Evolutionary conservation across 2,113 vertebrate species (phyloP), one percentile per base, ranked within the genome.

Genomic region (Gasterosteus aculeatus): DNA sequence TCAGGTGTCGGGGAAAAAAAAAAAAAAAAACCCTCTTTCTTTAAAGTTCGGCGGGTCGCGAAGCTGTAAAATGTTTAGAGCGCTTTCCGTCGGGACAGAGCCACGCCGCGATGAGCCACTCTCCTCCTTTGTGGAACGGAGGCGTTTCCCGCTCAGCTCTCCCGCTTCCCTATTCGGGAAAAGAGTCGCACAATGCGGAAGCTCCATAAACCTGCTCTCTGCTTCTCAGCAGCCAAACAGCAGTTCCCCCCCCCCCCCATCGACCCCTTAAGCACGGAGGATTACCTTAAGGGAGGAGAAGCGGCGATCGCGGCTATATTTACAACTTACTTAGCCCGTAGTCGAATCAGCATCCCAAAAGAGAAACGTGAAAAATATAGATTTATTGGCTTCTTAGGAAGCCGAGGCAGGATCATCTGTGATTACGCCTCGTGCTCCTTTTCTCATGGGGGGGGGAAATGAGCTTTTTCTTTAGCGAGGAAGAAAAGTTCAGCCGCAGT

Each of bases 321-420:
- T 88, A 87, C 85, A 83, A 85, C 80, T 83, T 72, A 77, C 84
- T 87, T 89, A 80, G 74, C 70, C 59, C 44, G 71, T 38, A 59
- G 22, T 39, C 72, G 74, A 77, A 87, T 84, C 83, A n/a, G 39
- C 59, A 65, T 76, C 80, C 77, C n/a, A 66, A 87, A 86, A 79
- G 78, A 83, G 41, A 87, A 88, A 85, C 66, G 75, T 68, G 53
- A 77, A 72, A 87, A 87, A 88, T 87, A 88, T 80, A 90, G 90
- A 87, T 90, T 92, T 90, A 87, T 83, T 91, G 74, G 76, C 80
- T 59, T 69, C 87, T 92, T 88, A 85, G 62, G 62, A 67, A 70
- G 72, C 59, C 68, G 80, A 91, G 89, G 85, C 75, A 22, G 91
- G 91, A 93, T 93, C 85, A 93, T 92, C 91, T 89, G 78, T 10